Conservation (phyloP, 2,888 invertebrate species). For the Ochlodes sylvanus region DNA sequence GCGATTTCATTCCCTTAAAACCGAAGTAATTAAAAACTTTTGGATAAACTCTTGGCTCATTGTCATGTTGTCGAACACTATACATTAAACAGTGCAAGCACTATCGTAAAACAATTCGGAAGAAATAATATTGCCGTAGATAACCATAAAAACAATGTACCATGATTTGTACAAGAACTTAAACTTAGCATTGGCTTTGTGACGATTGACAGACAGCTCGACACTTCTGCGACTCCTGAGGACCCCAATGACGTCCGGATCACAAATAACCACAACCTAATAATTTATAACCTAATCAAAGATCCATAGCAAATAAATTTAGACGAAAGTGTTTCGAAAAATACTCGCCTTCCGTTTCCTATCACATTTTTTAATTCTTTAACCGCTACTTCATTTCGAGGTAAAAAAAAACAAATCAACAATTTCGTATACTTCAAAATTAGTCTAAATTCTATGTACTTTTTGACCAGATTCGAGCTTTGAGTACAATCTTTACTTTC, state of each 20-base stretch:
- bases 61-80: conserved; percentile 66
- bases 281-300: conserved; percentile 58
- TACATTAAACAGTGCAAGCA: conserved; percentile 65
- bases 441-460: conserved; percentile 59
- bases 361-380: conserved; percentile 71
- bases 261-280: conserved; percentile 79
- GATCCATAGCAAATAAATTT: conserved; percentile 63
- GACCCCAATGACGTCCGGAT: conserved; percentile 52
- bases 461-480: conserved; percentile 34
- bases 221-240: conserved; percentile 44
- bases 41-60: conserved; percentile 67
- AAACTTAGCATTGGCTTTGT: conserved; percentile 77
- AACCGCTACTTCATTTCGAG: conserved; percentile 59
- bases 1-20: conserved; percentile 68
- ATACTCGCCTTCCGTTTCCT: conserved; percentile 62
- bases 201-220: conserved; percentile 57
- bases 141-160: conserved; percentile 59
- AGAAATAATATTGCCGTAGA: conserved; percentile 78
- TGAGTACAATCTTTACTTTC: not conserved
- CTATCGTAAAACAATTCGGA: conserved; percentile 74
- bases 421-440: conserved; percentile 80
- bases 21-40: conserved; percentile 60
- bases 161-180: conserved; percentile 71
- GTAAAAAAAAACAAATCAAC: conserved; percentile 62
- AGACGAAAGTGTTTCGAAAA: conserved; percentile 74